Base-by-base conservation (phyloP, 1,140 invertebrate species). In the Pachyrhynchus sulphureomaculatus region DNA sequence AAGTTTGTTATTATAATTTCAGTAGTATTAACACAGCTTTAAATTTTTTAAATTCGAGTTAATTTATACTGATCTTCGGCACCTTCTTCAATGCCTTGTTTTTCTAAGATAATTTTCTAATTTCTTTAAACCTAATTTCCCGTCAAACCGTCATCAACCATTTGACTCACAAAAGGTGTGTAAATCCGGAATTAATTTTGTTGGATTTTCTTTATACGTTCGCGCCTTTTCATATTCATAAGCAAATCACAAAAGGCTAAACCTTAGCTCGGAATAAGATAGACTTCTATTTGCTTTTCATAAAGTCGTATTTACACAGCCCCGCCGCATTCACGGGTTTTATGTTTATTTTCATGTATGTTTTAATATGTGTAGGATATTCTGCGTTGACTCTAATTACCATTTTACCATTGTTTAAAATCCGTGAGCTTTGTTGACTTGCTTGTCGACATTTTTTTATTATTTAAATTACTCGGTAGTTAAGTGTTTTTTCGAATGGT, bases 351-450 rank as follows among this genome's bases (percentile, higher is more conserved):
- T 59, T 59, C 54, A 32, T 55, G 45, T 59, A 41, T 36, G 33
- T 41, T 49, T 49, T 49, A 48, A 49, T 59, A 49, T 23, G 44
- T 39, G 33, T 59, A 39, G 37, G 56, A 26, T 49, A 59, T 59
- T 59, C 44, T 49, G 56, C 56, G 29, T 17, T 24, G 54, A 59
- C 12, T 51, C 24, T 41, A 29, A 59, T 59, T 59, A 49, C 44
- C 56, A 59, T 59, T 49, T 49, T 59, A 59, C 56, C 49, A 59
- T 59, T 59, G 56, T 59, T 59, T 59, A 48, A 59, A 59, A 49
- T 59, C 44, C 45, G 23, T 42, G 45, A 59, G 56, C 45, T 49
- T 51, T 59, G 56, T 59, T 59, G 47, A 39, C 56, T 59, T 41
- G 33, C 45, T 32, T 51, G 56, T 59, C 44, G 47, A 59, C 44